These are phyloP conservation scores for Penaeus monodon DNA, from an alignment of 2,888 invertebrate species.

Conservation along the genomic window DNA sequence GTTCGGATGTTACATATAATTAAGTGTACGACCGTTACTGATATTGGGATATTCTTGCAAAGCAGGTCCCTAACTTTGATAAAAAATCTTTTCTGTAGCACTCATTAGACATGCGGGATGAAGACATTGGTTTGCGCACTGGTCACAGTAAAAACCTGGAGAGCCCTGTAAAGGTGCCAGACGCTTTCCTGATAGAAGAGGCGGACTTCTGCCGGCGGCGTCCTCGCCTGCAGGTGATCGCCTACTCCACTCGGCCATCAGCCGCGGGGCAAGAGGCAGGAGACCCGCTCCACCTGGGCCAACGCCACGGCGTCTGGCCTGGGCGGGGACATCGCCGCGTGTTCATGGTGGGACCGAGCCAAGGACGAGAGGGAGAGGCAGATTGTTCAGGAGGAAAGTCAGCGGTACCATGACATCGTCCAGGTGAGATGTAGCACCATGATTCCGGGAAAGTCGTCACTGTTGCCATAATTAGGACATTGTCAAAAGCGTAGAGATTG, in stretches of 20 bases:
- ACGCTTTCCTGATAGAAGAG: neutral
- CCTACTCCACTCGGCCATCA: slow-evolving; percentile 43
- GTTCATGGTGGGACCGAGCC: slow-evolving; percentile 44
- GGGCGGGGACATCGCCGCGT: slow-evolving; percentile 15
- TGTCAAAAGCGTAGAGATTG: no score
- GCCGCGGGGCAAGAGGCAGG: slow-evolving; percentile 21
- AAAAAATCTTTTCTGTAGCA: no score
- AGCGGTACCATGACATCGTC: slow-evolving; percentile 31
- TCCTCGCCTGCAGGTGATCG: slow-evolving; percentile 18
- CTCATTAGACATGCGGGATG: no score
- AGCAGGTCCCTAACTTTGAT: no score
- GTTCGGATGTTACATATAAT: no score
- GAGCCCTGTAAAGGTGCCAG: neutral
- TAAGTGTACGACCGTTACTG: no score
- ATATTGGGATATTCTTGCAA: no score
- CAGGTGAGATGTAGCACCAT: slow-evolving; percentile 6
- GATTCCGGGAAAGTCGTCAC: no score
- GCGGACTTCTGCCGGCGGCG: slow-evolving; percentile 26
- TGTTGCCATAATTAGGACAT: no score
- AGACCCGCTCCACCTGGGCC: slow-evolving; percentile 43
- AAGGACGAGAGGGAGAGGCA: slow-evolving; percentile 6
- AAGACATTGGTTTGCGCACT: no score
- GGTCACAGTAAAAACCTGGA: no score
- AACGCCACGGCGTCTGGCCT: neutral
- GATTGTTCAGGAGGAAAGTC: slow-evolving; percentile 34